phyloP scores from a whole-genome alignment of 2,797 vertebrate genomes.

The Cynodonichthys magdalenae region DNA sequence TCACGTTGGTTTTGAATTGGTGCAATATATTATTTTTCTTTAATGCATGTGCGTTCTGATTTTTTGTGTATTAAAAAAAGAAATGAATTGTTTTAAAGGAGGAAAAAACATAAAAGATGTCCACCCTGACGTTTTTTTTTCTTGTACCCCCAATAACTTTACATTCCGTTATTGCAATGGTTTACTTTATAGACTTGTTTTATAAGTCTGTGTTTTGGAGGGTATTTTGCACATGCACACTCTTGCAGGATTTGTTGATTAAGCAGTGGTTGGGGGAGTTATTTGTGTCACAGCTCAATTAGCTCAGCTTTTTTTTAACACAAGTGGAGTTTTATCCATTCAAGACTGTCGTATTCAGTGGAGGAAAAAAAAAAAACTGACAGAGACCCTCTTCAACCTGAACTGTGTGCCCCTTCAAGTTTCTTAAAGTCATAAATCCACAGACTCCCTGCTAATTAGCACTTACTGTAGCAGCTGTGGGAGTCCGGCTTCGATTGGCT shows the following conservation, averaged over 20 bases:
- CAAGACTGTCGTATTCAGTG: slow-evolving; percentile 36
- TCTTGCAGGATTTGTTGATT: slow-evolving; percentile 32
- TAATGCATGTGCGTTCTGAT: slow-evolving; percentile 91
- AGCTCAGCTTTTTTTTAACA: slow-evolving; percentile 32
- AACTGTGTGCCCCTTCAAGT: background rate
- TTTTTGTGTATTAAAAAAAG: slow-evolving; percentile 84
- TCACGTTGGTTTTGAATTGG: slow-evolving; percentile 81
- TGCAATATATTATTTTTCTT: slow-evolving; percentile 95
- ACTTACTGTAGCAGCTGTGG: slow-evolving; percentile 71
- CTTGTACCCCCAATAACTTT: slow-evolving; percentile 81
- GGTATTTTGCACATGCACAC: slow-evolving; percentile 53
- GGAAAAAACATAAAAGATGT: slow-evolving; percentile 64
- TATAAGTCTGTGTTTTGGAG: slow-evolving; percentile 89
- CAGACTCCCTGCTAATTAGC: slow-evolving; percentile 66
- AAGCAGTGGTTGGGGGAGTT: slow-evolving; percentile 9
- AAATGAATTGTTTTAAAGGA: slow-evolving; percentile 78
- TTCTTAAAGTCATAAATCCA: slow-evolving; percentile 29
- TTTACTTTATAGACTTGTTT: slow-evolving; percentile 98
- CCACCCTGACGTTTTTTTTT: slow-evolving; percentile 53
- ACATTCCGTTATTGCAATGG: slow-evolving; percentile 89
- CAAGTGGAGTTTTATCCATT: slow-evolving; percentile 52
- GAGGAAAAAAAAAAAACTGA: too few relatives aligned
- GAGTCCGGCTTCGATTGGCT: slow-evolving; percentile 42
- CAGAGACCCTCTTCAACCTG: too few relatives aligned
- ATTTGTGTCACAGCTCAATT: slow-evolving; percentile 15